Evolutionary conservation across 2,797 vertebrate species (phyloP).

Genomic region (Danionella dracula): DNA sequence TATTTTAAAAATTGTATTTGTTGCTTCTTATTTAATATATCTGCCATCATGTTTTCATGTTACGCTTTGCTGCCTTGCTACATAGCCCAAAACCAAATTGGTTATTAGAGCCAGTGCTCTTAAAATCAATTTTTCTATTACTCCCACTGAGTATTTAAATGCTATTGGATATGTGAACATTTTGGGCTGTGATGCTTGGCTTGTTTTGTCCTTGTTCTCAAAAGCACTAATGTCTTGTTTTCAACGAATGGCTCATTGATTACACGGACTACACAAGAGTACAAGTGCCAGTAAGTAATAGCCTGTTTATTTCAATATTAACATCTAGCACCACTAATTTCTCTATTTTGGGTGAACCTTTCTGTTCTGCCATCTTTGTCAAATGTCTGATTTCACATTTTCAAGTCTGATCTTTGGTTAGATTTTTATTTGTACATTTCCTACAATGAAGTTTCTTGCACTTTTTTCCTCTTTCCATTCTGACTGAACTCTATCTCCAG

Average conservation of each 20-base stretch:
- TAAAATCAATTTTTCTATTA: background rate
- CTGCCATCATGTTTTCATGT: constrained; percentile 75
- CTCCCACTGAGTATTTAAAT: background rate
- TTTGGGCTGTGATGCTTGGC: constrained; percentile 70
- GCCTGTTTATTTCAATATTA: constrained; percentile 59
- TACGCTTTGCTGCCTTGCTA: constrained; percentile 64
- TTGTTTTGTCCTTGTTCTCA: constrained; percentile 75
- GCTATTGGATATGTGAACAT: background rate
- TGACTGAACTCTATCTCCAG: constrained; percentile 36
- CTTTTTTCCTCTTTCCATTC: constrained; percentile 44
- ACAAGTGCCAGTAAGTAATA: constrained; percentile 77
- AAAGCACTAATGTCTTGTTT: constrained; percentile 87
- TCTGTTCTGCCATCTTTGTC: constrained; percentile 45
- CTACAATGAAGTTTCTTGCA: constrained; percentile 53
- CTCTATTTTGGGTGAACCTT: constrained; percentile 53
- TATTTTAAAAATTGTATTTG: constrained; percentile 58
- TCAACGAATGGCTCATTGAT: constrained; percentile 81
- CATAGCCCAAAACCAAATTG: constrained; percentile 57
- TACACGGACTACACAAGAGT: constrained; percentile 79
- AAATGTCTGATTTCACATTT: constrained; percentile 49
- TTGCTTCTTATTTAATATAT: constrained; percentile 62
- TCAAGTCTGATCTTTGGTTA: constrained; percentile 43
- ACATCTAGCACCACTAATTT: constrained; percentile 53
- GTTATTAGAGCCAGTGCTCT: too few relatives aligned
- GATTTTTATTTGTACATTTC: constrained; percentile 37